These are phyloP conservation scores for Limnothrissa miodon DNA, from an alignment of 2,113 vertebrate genomes.

Conservation along the genomic window DNA sequence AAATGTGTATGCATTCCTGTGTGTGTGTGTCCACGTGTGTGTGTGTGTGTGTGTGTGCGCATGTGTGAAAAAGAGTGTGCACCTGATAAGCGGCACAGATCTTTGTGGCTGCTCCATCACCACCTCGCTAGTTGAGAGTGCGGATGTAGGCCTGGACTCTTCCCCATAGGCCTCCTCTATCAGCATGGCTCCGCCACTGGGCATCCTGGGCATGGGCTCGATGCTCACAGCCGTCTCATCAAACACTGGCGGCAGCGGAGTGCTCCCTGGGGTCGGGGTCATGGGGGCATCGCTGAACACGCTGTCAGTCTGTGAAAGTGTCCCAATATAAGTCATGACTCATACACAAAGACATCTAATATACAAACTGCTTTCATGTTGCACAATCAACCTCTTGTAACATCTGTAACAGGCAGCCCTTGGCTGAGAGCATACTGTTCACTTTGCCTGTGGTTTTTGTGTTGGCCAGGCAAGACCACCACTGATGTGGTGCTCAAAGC, in stretches of 20 bases:
- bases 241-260: slow-evolving; percentile 31
- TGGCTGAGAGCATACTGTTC: neutral
- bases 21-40: neutral
- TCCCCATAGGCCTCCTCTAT: slow-evolving; percentile 34
- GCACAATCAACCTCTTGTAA: neutral
- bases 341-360: neutral
- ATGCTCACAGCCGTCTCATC: slow-evolving; percentile 39
- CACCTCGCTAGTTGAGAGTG: slow-evolving; percentile 29
- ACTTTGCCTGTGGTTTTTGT: neutral
- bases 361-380: neutral
- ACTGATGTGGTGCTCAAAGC: too few relatives aligned
- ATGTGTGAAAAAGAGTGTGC: too few relatives aligned
- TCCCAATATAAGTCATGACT: neutral
- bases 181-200: slow-evolving; percentile 23
- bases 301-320: slow-evolving; percentile 36
- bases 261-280: slow-evolving; percentile 36
- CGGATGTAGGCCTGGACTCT: slow-evolving; percentile 32
- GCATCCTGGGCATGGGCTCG: slow-evolving; percentile 13
- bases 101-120: slow-evolving; percentile 45
- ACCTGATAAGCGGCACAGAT: slow-evolving; percentile 28
- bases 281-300: slow-evolving; percentile 38
- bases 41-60: neutral
- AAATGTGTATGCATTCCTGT: neutral
- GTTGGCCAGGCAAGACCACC: too few relatives aligned
- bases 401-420: too few relatives aligned